Evolutionary conservation across 2,888 invertebrate genomes (phyloP), one percentile per base, ranked within the genome.

Genomic region (Plagodis pulveraria): DNA sequence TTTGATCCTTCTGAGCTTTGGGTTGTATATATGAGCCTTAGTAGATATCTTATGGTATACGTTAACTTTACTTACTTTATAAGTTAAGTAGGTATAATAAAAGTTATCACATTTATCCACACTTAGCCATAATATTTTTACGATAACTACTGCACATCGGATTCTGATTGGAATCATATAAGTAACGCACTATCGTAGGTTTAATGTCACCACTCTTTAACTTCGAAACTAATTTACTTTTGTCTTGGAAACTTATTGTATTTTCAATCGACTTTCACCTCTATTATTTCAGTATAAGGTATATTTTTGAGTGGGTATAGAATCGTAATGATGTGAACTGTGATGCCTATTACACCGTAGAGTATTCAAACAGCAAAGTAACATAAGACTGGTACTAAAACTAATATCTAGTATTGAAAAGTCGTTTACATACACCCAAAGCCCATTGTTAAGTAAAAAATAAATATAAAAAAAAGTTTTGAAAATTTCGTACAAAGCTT

Each of bases 191-290:
- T 50, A 70, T 70, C 60, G 61, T 55, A 47, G 44, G 65, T 71
- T 77, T 76, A 62, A 77, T 69, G 69, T 75, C 76, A 73, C 67
- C 48, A 44, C 54, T 60, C 52, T 50, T 48, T 47, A 53, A 40
- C 55, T 67, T 43, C 48, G 59, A 32, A 50, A 61, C 71, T 80
- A 76, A 81, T 79, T 22, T 50, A 56, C 40, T 38, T 38, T 32
- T 22, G 63, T 63, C 48, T 48, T 48, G 22, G 7, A 11, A 5
- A 38, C n/a, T 2, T 45, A 2, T 6, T 5, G 2, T 42, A 42
- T 7, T 42, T 42, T 12, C 22, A 47, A 6, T 48, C 9, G 10
- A 48, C 10, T 38, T 48, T 38, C 10, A 48, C 22, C 36, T 32
- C 38, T 48, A 32, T 22, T 0, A 0, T 8, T 0, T 5, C 0